phyloP scores from a whole-genome alignment of 2,797 vertebrate genomes.

The Podargus strigoides region DNA sequence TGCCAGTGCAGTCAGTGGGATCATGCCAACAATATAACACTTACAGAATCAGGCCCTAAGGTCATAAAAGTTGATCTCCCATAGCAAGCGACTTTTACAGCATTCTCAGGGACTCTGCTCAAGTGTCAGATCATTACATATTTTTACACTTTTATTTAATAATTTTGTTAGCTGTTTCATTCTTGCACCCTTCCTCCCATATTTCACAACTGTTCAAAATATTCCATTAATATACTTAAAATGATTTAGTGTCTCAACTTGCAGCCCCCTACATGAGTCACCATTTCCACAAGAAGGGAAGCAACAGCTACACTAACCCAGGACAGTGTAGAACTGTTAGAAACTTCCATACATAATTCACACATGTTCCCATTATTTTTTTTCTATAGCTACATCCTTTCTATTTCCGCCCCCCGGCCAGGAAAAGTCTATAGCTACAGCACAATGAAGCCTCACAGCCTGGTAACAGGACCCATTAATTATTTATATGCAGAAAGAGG shows the following conservation, averaged over 20 bases:
- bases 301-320: neutral
- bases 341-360: slow-evolving; percentile 44
- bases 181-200: neutral
- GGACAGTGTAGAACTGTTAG: neutral
- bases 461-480: neutral
- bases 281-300: neutral
- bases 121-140: neutral
- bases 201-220: neutral
- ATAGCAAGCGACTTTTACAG: neutral
- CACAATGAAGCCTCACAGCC: slow-evolving; percentile 15
- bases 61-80: neutral
- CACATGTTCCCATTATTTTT: neutral
- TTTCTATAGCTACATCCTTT: neutral
- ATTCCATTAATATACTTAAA: neutral
- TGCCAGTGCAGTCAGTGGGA: neutral
- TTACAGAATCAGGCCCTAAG: neutral
- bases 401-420: neutral
- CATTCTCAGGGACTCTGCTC: neutral
- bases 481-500: neutral
- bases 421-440: neutral
- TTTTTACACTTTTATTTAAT: slow-evolving; percentile 2
- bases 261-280: neutral
- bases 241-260: neutral
- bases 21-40: neutral
- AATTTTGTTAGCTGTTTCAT: neutral